Evolutionary conservation across 2,888 invertebrate genomes (phyloP).

Genomic region (Diplazon laetatorius): DNA sequence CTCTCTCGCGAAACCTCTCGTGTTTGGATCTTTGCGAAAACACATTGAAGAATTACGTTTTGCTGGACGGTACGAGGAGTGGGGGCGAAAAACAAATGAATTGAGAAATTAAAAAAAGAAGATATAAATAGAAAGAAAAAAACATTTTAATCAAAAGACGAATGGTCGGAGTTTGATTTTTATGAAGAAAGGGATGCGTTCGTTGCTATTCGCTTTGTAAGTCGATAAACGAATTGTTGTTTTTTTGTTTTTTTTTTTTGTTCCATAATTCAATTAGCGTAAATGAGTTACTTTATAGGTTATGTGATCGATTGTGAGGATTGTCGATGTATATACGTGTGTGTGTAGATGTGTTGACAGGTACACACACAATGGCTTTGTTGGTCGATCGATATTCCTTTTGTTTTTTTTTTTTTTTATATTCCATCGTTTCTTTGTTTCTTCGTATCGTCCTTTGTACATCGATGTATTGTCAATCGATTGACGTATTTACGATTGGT

Average conservation of each 20-base stretch:
- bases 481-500: background rate
- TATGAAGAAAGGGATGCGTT: slow-evolving; percentile 35
- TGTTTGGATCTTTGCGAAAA: no score
- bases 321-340: no score
- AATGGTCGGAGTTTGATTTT: background rate
- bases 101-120: no score
- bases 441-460: slow-evolving; percentile 5
- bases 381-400: slow-evolving; percentile 47
- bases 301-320: slow-evolving; percentile 13
- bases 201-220: slow-evolving; percentile 53
- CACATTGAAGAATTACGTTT: no score
- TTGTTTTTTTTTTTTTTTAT: background rate
- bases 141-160: no score
- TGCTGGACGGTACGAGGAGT: no score
- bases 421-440: no score
- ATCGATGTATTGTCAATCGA: slow-evolving; percentile 2
- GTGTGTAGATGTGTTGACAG: slow-evolving; percentile 58
- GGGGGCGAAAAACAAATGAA: no score
- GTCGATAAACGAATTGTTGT: slow-evolving; percentile 52
- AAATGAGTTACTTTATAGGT: slow-evolving; percentile 52
- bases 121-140: no score
- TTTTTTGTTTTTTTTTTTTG: background rate
- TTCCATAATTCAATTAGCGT: slow-evolving; percentile 60
- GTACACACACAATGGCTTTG: slow-evolving; percentile 7
- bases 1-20: no score